phyloP scores from a whole-genome alignment of 2,113 vertebrate genomes.

The Synodontis membranacea region DNA sequence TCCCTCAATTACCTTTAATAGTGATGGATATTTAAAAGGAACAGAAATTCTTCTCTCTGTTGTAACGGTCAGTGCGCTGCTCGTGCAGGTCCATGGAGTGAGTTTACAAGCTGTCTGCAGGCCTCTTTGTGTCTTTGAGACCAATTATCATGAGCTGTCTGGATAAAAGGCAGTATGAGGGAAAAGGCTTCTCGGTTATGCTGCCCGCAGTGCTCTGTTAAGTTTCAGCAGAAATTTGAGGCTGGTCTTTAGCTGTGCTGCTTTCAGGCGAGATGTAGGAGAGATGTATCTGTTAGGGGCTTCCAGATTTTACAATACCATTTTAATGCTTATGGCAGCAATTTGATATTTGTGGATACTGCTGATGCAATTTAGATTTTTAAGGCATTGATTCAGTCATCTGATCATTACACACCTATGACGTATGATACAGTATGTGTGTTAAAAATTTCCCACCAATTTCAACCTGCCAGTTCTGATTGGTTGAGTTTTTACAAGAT shows the following conservation, averaged over 20 bases:
- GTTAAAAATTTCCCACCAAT: no score
- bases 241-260: background rate
- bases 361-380: background rate
- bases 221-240: background rate
- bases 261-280: background rate
- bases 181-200: background rate
- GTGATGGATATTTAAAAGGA: background rate
- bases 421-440: no score
- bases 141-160: background rate
- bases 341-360: background rate
- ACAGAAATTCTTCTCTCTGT: background rate
- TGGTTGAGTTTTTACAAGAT: no score
- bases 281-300: background rate
- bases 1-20: background rate
- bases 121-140: background rate
- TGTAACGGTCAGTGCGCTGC: background rate
- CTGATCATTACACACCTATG: background rate
- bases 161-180: background rate
- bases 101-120: background rate
- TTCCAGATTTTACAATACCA: background rate
- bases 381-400: background rate
- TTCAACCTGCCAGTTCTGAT: no score
- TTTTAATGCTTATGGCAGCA: background rate
- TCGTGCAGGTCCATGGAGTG: background rate
- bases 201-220: background rate